phyloP scores from a whole-genome alignment of 2,797 vertebrate genomes.

The Vultur gryphus region DNA sequence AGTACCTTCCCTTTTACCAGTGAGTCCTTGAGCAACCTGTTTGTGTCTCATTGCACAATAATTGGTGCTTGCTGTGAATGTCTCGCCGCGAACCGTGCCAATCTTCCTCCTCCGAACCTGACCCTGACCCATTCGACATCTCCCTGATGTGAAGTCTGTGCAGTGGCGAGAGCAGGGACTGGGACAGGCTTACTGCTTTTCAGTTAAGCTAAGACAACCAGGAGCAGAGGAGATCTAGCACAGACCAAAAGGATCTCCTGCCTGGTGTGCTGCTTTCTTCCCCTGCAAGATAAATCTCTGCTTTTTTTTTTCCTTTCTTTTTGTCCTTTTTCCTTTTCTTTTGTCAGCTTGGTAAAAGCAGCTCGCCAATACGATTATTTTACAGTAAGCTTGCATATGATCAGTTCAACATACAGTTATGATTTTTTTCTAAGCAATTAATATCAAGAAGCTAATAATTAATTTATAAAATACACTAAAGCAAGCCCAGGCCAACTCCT shows the following conservation, averaged over 20 bases:
- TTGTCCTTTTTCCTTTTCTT: not conserved
- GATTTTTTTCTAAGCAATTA: not conserved
- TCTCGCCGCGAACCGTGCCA: rapidly evolving
- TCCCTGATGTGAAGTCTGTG: not conserved
- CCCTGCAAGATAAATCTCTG: not conserved
- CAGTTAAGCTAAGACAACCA: not conserved
- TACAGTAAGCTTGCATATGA: not conserved
- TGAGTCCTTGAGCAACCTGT: not conserved
- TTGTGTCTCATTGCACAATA: not conserved
- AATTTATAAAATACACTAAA: not conserved
- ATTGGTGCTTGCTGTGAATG: not conserved
- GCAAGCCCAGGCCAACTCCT: not conserved
- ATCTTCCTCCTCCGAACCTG: not conserved
- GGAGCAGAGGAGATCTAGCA: not conserved
- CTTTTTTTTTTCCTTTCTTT: not conserved
- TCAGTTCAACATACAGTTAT: not conserved
- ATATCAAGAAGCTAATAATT: not conserved
- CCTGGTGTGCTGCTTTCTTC: not conserved
- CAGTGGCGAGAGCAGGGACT: not conserved
- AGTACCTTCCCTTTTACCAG: not conserved
- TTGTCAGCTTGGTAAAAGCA: not conserved
- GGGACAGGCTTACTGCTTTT: not conserved
- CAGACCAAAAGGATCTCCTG: not conserved
- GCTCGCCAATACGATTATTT: not conserved
- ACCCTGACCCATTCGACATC: not conserved